Conservation (phyloP, 2,113 vertebrate genomes). For the Struthio camelus region DNA sequence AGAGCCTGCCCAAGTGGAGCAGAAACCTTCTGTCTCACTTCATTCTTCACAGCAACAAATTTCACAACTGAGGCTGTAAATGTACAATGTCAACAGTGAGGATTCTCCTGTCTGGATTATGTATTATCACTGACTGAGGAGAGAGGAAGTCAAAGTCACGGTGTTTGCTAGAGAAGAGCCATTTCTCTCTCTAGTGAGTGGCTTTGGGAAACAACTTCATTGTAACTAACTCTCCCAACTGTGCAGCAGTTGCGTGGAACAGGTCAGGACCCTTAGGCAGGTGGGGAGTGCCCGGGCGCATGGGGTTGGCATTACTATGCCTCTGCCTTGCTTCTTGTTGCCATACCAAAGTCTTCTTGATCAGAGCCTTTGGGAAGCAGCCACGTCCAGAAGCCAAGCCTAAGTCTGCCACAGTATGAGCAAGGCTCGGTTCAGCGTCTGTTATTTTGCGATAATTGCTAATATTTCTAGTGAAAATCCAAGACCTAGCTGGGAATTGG, state of each 20-base stretch:
- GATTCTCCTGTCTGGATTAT: rapidly evolving
- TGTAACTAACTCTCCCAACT: background rate
- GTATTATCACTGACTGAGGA: background rate
- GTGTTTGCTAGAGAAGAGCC: rapidly evolving
- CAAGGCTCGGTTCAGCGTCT: background rate
- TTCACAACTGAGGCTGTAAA: background rate
- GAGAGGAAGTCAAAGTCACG: background rate
- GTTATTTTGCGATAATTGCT: background rate
- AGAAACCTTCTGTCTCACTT: background rate
- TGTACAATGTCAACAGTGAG: background rate
- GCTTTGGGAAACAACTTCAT: background rate
- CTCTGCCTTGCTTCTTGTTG: background rate
- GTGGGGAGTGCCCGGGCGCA: background rate
- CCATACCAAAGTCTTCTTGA: background rate
- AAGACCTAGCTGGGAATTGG: background rate
- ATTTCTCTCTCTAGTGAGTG: background rate
- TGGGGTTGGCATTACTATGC: background rate
- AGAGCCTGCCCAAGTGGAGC: background rate
- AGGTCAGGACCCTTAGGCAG: background rate
- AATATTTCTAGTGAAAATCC: background rate
- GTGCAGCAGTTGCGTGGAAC: rapidly evolving
- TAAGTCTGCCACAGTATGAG: background rate
- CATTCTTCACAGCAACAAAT: background rate
- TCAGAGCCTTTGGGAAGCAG: background rate
- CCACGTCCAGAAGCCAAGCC: background rate